Percentiles rank a stretch among this genome's conserved stretches.
phyloP scores from a whole-genome alignment of 2,113 vertebrate genomes.

The Ailuropoda melanoleuca region DNA sequence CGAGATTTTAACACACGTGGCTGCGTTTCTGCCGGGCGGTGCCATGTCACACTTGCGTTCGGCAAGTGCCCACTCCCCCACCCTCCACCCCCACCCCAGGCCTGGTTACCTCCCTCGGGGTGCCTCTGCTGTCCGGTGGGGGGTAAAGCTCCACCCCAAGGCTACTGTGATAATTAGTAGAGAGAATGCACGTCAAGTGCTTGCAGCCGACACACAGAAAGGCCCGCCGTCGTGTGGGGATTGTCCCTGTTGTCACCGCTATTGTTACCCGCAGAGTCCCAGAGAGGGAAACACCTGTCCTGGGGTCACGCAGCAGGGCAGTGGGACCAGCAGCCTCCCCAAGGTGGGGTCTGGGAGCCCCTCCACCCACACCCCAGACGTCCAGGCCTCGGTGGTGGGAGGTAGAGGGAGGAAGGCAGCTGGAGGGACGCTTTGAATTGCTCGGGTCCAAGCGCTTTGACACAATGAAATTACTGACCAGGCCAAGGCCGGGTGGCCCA shows the following conservation, averaged over 20 bases:
- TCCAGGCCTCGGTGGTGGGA: neutral
- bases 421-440: constrained; percentile 81
- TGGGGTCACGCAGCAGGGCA: neutral
- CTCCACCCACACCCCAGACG: neutral
- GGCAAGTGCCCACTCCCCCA: too few species aligned
- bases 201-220: neutral
- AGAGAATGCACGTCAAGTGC: rapidly evolving
- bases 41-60: rapidly evolving
- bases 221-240: rapidly evolving
- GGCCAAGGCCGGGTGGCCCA: constrained; percentile 83
- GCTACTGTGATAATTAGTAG: neutral
- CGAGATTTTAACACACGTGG: rapidly evolving
- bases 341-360: neutral
- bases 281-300: neutral
- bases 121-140: neutral
- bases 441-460: constrained; percentile 84
- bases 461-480: constrained; percentile 88
- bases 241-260: rapidly evolving
- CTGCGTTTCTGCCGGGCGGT: neutral
- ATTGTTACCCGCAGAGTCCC: neutral
- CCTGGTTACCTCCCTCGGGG: rapidly evolving
- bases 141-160: rapidly evolving
- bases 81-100: too few species aligned
- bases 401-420: neutral
- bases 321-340: neutral